Conservation (phyloP, 2,113 vertebrate genomes). For the Trichechus manatus region DNA sequence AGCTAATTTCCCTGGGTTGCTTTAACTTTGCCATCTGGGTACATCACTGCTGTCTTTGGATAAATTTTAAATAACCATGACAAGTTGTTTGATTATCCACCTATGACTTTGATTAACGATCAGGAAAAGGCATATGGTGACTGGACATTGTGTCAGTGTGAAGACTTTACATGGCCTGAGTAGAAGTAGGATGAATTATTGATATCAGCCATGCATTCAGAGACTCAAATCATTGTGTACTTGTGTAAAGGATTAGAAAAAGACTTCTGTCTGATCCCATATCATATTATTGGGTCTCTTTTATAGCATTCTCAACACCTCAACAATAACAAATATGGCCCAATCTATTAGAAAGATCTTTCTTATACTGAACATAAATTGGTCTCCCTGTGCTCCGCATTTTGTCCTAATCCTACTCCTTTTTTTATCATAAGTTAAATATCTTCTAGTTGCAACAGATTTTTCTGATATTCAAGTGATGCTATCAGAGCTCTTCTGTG, state of each 20-base stretch:
- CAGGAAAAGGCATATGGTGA: neutral
- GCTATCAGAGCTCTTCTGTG: neutral
- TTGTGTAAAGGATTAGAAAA: neutral
- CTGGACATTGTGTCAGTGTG: rapidly evolving
- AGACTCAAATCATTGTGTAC: neutral
- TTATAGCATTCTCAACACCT: neutral
- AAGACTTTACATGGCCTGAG: rapidly evolving
- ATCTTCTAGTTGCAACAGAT: neutral
- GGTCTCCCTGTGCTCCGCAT: neutral
- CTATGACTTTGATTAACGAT: neutral
- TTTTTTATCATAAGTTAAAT: neutral
- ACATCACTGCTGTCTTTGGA: neutral
- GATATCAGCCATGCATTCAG: neutral
- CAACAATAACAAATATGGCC: neutral
- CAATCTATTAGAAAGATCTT: neutral
- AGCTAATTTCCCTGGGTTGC: neutral
- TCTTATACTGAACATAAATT: neutral
- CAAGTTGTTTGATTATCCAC: neutral
- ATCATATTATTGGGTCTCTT: neutral
- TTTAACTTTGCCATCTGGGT: conserved; percentile 3
- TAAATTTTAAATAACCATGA: neutral
- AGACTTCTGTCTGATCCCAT: neutral
- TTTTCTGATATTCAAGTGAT: neutral
- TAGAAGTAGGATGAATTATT: neutral
- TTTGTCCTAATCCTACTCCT: neutral